A percentile compares a stretch with the other conserved stretches of the same genome.
Evolutionary conservation across 2,113 vertebrate species (phyloP).

Genomic region (Gambusia holbrooki): DNA sequence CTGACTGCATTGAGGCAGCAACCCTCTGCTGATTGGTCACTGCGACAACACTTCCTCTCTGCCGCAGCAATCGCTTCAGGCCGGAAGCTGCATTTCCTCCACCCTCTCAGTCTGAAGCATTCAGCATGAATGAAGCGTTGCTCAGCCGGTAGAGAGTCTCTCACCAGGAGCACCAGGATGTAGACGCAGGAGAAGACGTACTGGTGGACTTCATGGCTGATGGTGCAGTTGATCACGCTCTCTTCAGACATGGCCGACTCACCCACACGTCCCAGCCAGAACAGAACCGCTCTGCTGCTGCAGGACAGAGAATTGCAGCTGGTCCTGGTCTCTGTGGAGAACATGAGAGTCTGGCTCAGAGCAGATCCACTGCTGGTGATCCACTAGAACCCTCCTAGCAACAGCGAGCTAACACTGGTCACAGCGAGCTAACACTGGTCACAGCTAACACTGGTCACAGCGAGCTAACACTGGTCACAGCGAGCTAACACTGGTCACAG

Average conservation of each 20-base stretch:
- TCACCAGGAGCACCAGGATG: slow-evolving; percentile 82
- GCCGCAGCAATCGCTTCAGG: background rate
- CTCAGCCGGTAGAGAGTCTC: slow-evolving; percentile 1
- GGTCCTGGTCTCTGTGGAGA: slow-evolving; percentile 35
- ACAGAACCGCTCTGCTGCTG: background rate
- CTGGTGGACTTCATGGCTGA: slow-evolving; percentile 89
- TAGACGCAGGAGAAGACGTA: slow-evolving; percentile 89
- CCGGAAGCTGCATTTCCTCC: too few species aligned
- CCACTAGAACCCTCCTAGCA: background rate
- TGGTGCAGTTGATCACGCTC: slow-evolving; percentile 77
- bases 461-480: too few species aligned
- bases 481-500: too few species aligned
- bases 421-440: too few species aligned
- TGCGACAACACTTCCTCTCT: background rate
- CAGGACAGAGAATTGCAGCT: background rate
- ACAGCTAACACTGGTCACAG: too few species aligned
- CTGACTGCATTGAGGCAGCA: background rate
- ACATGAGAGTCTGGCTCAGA: background rate
- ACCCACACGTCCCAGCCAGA: slow-evolving; percentile 4
- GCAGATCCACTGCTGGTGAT: background rate
- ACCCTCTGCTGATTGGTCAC: background rate
- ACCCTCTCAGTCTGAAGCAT: background rate
- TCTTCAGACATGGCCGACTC: slow-evolving; percentile 60
- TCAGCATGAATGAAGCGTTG: too few species aligned
- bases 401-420: too few species aligned